These are phyloP conservation scores for Poeciliopsis gracilis DNA, from an alignment of 2,797 vertebrate species.

Conservation along the genomic window DNA sequence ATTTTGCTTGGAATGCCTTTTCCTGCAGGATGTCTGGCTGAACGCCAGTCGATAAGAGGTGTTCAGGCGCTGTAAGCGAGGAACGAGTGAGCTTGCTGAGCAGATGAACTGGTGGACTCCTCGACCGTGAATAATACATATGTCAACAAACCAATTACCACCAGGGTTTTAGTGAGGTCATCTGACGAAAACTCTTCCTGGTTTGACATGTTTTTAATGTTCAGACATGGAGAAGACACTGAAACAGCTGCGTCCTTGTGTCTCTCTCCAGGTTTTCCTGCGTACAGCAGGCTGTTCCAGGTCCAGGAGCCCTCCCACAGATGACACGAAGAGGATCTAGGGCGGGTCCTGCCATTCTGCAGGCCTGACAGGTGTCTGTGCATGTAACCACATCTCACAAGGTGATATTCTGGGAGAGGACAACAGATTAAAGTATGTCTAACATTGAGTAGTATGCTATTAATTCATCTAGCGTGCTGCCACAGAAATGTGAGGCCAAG, in stretches of 20 bases:
- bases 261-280: slow-evolving; percentile 68
- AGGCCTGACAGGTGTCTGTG: slow-evolving; percentile 75
- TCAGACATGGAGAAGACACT: slow-evolving; percentile 2
- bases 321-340: slow-evolving; percentile 72
- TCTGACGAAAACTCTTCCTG: slow-evolving; percentile 17
- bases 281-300: slow-evolving; percentile 73
- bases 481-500: slow-evolving; percentile 66
- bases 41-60: slow-evolving; percentile 65
- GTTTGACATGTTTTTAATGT: slow-evolving; percentile 24
- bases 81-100: slow-evolving; percentile 26
- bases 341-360: slow-evolving; percentile 57
- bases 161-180: slow-evolving; percentile 10
- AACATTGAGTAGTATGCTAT: slow-evolving; percentile 63
- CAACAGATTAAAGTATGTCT: slow-evolving; percentile 67
- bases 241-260: slow-evolving; percentile 17
- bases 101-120: slow-evolving; percentile 34
- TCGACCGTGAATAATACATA: slow-evolving; percentile 35
- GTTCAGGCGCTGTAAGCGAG: slow-evolving; percentile 26
- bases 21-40: slow-evolving; percentile 73
- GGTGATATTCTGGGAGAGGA: slow-evolving; percentile 69
- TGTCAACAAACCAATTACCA: slow-evolving; percentile 15
- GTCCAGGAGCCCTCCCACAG: slow-evolving; percentile 67
- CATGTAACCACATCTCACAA: slow-evolving; percentile 69
- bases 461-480: slow-evolving; percentile 66
- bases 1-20: slow-evolving; percentile 76